Percentiles rank a stretch among this genome's conserved stretches.
Evolutionary conservation across 2,888 invertebrate genomes (phyloP).

Genomic region (Stenoptilia bipunctidactyla): DNA sequence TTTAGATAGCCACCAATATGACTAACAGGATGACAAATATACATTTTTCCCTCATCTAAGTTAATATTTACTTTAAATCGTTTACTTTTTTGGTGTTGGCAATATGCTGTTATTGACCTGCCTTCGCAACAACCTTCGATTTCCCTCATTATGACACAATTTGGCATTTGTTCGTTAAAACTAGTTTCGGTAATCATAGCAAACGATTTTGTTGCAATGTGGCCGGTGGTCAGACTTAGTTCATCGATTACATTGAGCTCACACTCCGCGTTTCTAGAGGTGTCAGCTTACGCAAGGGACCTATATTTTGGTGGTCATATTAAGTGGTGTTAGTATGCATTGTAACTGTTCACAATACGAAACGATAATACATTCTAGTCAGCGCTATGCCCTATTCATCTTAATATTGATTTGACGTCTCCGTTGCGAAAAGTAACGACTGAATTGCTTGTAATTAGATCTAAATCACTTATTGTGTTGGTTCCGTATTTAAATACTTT

Average conservation of each 20-base stretch:
- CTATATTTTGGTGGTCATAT: slow-evolving; percentile 23
- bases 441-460: slow-evolving; percentile 18
- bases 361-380: slow-evolving; percentile 25
- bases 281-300: slow-evolving; percentile 24
- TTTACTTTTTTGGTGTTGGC: not conserved
- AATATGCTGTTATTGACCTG: slow-evolving; percentile 2
- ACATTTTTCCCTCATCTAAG: no score
- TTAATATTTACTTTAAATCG: not conserved
- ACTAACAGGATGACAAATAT: no score
- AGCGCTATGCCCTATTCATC: slow-evolving; percentile 18
- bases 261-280: slow-evolving; percentile 13
- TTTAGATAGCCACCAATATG: no score
- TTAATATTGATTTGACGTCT: slow-evolving; percentile 8
- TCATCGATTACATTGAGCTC: not conserved
- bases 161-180: slow-evolving; percentile 40
- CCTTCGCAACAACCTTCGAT: slow-evolving; percentile 40
- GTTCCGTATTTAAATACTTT: no score
- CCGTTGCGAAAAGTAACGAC: slow-evolving; percentile 32
- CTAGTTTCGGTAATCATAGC: not conserved
- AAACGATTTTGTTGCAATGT: slow-evolving; percentile 1
- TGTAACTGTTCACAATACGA: not conserved
- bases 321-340: slow-evolving; percentile 24
- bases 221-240: not conserved
- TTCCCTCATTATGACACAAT: slow-evolving; percentile 45
- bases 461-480: not conserved